Percentiles rank a stretch among this genome's conserved stretches.
Evolutionary conservation across 1,140 invertebrate genomes (phyloP).

Genomic region (Solenopsis invicta): DNA sequence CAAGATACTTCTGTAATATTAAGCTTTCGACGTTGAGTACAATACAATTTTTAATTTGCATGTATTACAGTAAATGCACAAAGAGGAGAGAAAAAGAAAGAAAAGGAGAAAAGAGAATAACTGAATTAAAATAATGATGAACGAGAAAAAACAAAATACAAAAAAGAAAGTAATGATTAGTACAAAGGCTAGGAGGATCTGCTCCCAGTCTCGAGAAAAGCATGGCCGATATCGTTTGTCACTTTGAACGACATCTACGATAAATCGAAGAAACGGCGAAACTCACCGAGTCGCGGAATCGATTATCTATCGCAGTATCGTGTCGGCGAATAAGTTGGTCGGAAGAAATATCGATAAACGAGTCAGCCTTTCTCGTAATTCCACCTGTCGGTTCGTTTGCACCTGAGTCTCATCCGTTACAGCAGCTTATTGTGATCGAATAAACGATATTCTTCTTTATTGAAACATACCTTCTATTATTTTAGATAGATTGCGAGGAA

Average conservation of each 20-base stretch:
- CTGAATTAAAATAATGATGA: slow-evolving; percentile 38
- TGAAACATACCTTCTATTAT: not conserved
- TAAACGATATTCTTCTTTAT: not conserved
- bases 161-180: slow-evolving; percentile 3
- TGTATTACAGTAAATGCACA: not conserved
- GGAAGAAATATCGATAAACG: slow-evolving; percentile 55
- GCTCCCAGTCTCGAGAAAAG: slow-evolving; percentile 36
- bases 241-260: slow-evolving; percentile 56
- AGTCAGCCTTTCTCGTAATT: slow-evolving; percentile 28
- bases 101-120: not conserved
- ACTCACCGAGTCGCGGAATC: slow-evolving; percentile 46
- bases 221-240: slow-evolving; percentile 69
- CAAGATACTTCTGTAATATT: slow-evolving; percentile 6
- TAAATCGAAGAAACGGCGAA: slow-evolving; percentile 67
- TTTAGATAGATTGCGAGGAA: not conserved
- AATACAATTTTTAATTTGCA: not conserved
- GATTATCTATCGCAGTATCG: slow-evolving; percentile 48
- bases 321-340: slow-evolving; percentile 42
- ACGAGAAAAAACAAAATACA: slow-evolving; percentile 27
- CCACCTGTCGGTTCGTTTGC: slow-evolving; percentile 41
- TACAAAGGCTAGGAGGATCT: slow-evolving; percentile 44
- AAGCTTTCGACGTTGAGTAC: not conserved
- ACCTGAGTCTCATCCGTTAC: slow-evolving; percentile 43
- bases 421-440: slow-evolving; percentile 18
- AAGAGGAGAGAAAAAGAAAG: not conserved